phyloP scores from a whole-genome alignment of 2,888 invertebrate genomes.

The Siphlonurus alternatus region DNA sequence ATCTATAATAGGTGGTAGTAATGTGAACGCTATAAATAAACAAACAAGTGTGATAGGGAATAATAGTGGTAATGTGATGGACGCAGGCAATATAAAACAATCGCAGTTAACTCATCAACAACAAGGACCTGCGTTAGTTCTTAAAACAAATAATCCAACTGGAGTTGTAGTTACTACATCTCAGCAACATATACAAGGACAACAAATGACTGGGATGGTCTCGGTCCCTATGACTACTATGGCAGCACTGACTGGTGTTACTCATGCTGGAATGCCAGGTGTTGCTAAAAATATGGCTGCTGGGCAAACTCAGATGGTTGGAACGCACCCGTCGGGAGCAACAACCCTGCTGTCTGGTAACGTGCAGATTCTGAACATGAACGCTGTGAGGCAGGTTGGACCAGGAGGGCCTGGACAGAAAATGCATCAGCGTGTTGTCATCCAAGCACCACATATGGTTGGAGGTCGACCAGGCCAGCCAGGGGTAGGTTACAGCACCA shows the following conservation, averaged over 20 bases:
- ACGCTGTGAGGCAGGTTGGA: constrained; percentile 48
- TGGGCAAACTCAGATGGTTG: neutral
- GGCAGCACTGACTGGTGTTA: constrained; percentile 12
- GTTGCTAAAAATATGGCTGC: constrained; percentile 32
- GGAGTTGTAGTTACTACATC: constrained; percentile 7
- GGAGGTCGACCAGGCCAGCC: constrained; percentile 66
- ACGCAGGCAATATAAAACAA: constrained; percentile 21
- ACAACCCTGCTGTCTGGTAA: constrained; percentile 26
- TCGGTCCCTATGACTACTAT: neutral
- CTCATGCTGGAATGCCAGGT: constrained; percentile 38
- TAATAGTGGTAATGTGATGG: constrained; percentile 6
- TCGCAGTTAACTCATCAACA: no score
- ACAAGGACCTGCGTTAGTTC: constrained; percentile 26
- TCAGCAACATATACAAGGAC: no score
- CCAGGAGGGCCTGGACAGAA: constrained; percentile 39
- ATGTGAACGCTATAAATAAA: neutral
- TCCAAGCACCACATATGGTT: constrained; percentile 66
- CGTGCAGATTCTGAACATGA: constrained; percentile 68
- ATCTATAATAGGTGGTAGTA: constrained; percentile 8
- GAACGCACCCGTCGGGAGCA: neutral
- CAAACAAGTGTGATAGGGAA: neutral
- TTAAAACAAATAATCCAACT: constrained; percentile 22
- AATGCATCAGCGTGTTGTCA: constrained; percentile 67
- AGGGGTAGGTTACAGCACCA: constrained; percentile 39
- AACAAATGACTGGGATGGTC: no score